Evolutionary conservation across 2,888 invertebrate species (phyloP).

Genomic region (Dolichomitus sp.): DNA sequence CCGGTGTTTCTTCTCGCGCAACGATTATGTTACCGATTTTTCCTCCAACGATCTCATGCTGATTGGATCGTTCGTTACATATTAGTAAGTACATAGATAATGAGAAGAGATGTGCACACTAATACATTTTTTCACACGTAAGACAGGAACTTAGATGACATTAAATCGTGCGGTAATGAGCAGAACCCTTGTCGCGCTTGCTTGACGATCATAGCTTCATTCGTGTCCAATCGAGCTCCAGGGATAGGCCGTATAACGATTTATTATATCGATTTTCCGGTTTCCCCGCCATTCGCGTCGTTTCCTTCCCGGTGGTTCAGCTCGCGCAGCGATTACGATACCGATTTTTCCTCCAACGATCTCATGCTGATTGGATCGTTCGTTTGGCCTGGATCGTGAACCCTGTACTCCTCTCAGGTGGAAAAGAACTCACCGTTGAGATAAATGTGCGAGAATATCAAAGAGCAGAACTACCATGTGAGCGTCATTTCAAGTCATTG

Average conservation of each 20-base stretch:
- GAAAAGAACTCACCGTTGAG: slow-evolving; percentile 4
- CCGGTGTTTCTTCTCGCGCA: neutral
- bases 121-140: too few relatives aligned
- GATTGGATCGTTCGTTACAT: too few relatives aligned
- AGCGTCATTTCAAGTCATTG: neutral
- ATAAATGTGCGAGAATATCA: slow-evolving; percentile 43
- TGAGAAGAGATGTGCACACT: too few relatives aligned
- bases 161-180: slow-evolving; percentile 74
- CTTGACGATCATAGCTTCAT: too few relatives aligned
- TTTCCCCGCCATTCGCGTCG: slow-evolving; percentile 48
- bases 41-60: too few relatives aligned
- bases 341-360: slow-evolving; percentile 20
- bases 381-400: slow-evolving; percentile 44
- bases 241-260: slow-evolving; percentile 31
- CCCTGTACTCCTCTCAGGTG: slow-evolving; percentile 6
- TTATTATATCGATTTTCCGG: slow-evolving; percentile 70
- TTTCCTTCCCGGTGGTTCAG: slow-evolving; percentile 14
- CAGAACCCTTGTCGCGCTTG: slow-evolving; percentile 45
- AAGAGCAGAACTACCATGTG: slow-evolving; percentile 10
- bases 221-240: slow-evolving; percentile 48
- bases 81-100: too few relatives aligned
- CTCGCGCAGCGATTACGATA: too few relatives aligned
- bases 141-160: slow-evolving; percentile 80
- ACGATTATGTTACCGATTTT: slow-evolving; percentile 31
- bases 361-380: slow-evolving; percentile 57